These are phyloP conservation scores for Atractosteus spatula DNA, from an alignment of 2,113 vertebrate genomes.

Conservation along the genomic window DNA sequence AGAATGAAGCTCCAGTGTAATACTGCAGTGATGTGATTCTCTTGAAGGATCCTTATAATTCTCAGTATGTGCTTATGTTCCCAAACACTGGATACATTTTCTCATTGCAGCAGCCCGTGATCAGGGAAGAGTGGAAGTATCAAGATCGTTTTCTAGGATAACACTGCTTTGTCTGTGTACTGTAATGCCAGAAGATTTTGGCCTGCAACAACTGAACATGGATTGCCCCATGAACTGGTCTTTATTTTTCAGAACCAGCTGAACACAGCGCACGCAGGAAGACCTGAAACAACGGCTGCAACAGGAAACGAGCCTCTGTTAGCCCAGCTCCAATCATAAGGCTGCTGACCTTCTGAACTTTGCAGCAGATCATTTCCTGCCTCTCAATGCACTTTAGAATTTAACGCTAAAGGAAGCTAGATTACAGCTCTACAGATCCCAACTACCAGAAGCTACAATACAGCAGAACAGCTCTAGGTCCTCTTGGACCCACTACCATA, in stretches of 20 bases:
- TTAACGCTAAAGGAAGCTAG: too few relatives aligned
- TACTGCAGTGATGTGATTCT: too few relatives aligned
- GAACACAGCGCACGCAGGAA: constrained; percentile 14
- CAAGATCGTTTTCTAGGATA: constrained; percentile 3
- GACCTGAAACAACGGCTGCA: constrained; percentile 15
- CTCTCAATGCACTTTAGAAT: constrained; percentile 9
- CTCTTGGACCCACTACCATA: too few relatives aligned
- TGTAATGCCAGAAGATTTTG: constrained; percentile 5
- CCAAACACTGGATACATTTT: background rate
- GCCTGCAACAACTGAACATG: constrained; percentile 15
- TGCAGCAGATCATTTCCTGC: constrained; percentile 48
- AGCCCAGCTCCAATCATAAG: constrained; percentile 29
- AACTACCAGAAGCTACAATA: too few relatives aligned
- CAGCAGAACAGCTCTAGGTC: too few relatives aligned
- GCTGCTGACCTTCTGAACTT: constrained; percentile 40
- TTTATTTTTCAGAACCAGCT: constrained; percentile 6
- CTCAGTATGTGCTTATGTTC: background rate
- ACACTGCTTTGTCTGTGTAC: constrained; percentile 16
- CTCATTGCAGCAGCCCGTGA: constrained; percentile 3
- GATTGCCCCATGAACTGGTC: background rate
- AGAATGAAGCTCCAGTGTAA: too few relatives aligned
- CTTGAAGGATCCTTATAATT: constrained; percentile 14
- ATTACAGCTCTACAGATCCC: too few relatives aligned
- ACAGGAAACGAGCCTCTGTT: constrained; percentile 27
- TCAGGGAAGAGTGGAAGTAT: background rate